phyloP scores from a whole-genome alignment of 2,888 invertebrate genomes.

The Eretmocerus hayati region DNA sequence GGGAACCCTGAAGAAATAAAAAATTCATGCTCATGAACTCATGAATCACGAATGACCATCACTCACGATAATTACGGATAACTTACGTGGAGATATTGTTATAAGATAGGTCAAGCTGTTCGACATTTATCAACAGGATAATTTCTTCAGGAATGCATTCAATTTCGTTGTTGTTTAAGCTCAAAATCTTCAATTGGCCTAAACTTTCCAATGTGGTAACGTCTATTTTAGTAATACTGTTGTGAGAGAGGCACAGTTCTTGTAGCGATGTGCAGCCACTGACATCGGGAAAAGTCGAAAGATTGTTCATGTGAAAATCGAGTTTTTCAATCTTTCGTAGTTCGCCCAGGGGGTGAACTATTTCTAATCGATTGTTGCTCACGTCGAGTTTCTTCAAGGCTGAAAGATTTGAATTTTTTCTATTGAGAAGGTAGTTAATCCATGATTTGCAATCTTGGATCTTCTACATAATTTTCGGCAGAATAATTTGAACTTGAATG shows the following conservation, averaged over 20 bases:
- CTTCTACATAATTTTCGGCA: too few species aligned
- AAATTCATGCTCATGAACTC: constrained; percentile 15
- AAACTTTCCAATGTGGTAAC: constrained; percentile 65
- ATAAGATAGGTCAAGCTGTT: constrained; percentile 78
- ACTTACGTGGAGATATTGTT: constrained; percentile 58
- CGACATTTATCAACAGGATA: constrained; percentile 64
- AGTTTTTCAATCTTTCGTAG: constrained; percentile 68
- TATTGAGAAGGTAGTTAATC: too few species aligned
- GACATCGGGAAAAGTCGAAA: constrained; percentile 67
- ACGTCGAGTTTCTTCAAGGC: constrained; percentile 67
- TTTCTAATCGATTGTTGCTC: constrained; percentile 63
- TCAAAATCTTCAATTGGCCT: constrained; percentile 66
- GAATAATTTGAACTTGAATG: too few species aligned
- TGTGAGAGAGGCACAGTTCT: constrained; percentile 78
- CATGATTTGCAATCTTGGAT: too few species aligned
- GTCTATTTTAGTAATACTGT: constrained; percentile 67
- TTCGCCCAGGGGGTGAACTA: constrained; percentile 64
- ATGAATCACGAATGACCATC: neutral
- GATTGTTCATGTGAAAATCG: constrained; percentile 76
- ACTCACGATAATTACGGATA: neutral
- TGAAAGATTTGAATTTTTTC: too few species aligned
- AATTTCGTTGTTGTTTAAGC: constrained; percentile 77
- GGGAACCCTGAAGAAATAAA: constrained; percentile 53
- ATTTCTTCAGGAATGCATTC: constrained; percentile 72
- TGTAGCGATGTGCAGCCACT: constrained; percentile 68